These are phyloP conservation scores for Nothocercus nigrocapillus DNA, from an alignment of 2,113 vertebrate genomes.

Conservation along the genomic window DNA sequence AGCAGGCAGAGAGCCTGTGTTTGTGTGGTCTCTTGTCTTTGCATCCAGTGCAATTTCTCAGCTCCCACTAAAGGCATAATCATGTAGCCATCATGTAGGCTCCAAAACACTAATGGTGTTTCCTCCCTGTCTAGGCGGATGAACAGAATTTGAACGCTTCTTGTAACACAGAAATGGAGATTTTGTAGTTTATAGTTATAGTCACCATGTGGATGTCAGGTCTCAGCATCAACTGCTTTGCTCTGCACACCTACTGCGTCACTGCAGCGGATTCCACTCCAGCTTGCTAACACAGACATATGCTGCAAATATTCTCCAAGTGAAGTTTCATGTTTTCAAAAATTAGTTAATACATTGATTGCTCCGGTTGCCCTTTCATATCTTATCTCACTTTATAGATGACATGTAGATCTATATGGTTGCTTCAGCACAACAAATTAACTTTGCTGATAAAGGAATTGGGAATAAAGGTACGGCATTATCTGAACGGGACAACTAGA, in stretches of 20 bases:
- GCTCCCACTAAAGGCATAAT: background rate
- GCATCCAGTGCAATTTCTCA: background rate
- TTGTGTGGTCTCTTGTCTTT: background rate
- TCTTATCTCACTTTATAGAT: background rate
- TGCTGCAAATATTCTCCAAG: background rate
- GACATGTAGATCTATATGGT: background rate
- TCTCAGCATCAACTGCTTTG: background rate
- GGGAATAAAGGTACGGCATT: background rate
- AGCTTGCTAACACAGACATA: background rate
- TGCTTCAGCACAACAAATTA: background rate
- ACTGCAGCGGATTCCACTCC: background rate
- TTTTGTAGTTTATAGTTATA: background rate
- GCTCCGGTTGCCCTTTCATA: background rate
- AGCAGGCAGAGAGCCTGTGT: background rate
- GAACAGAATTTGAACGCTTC: background rate
- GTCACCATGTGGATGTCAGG: fast-evolving
- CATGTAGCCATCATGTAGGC: background rate
- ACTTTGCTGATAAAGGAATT: background rate
- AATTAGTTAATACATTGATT: background rate
- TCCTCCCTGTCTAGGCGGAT: background rate
- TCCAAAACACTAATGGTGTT: background rate
- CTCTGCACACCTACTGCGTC: background rate
- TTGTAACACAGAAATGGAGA: background rate
- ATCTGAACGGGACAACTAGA: background rate
- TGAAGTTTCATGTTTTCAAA: background rate